Conservation (phyloP, 2,888 invertebrate species). For the Melinaea menophilus region DNA sequence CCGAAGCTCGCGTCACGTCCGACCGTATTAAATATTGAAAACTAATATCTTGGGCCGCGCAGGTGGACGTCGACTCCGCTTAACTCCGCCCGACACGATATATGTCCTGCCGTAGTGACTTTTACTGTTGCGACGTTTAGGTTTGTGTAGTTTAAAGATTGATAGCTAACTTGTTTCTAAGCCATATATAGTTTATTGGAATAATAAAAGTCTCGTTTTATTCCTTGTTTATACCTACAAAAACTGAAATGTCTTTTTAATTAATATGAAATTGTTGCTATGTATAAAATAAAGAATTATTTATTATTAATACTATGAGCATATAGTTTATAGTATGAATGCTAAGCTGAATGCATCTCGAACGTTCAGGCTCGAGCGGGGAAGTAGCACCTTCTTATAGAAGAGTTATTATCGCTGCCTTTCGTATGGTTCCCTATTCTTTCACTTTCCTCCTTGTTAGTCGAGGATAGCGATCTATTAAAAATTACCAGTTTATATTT, state of each 20-base stretch:
- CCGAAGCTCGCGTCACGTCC: constrained; percentile 26
- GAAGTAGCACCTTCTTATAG: too few species aligned
- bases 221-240: background rate
- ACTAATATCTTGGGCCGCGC: constrained; percentile 38
- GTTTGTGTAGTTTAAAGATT: constrained; percentile 28
- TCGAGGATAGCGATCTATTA: too few species aligned
- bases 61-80: constrained; percentile 26
- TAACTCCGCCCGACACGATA: constrained; percentile 32
- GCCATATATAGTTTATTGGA: constrained; percentile 10
- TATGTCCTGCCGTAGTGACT: constrained; percentile 36
- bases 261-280: background rate
- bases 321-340: too few species aligned
- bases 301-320: too few species aligned
- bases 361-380: too few species aligned
- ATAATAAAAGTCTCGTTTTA: background rate
- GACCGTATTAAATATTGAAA: constrained; percentile 42
- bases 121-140: constrained; percentile 40
- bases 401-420: too few species aligned
- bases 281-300: too few species aligned
- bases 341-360: too few species aligned
- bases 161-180: constrained; percentile 25
- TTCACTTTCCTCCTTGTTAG: too few species aligned
- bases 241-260: too few species aligned
- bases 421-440: too few species aligned
- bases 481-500: too few species aligned